These are phyloP conservation scores for Balearica regulorum DNA, from an alignment of 2,797 vertebrate species.

Conservation along the genomic window DNA sequence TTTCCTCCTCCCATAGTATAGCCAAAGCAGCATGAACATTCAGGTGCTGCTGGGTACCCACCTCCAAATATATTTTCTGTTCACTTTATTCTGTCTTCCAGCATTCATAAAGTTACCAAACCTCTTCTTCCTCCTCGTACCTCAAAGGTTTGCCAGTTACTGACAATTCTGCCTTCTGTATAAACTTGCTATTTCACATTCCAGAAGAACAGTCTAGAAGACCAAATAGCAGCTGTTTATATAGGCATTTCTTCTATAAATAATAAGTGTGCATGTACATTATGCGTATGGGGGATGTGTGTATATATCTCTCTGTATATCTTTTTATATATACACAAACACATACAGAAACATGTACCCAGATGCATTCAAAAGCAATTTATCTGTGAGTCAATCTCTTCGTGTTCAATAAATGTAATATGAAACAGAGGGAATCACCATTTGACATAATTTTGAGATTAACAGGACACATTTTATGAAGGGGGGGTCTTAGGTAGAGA, in stretches of 20 bases:
- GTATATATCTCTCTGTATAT: neutral
- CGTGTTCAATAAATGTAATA: neutral
- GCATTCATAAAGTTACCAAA: neutral
- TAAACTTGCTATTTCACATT: neutral
- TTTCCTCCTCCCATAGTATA: neutral
- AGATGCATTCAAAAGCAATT: neutral
- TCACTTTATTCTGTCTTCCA: neutral
- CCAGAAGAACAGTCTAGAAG: neutral
- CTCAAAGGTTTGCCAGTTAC: neutral
- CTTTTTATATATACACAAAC: neutral
- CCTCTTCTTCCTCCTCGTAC: neutral
- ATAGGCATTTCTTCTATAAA: neutral
- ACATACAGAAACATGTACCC: neutral
- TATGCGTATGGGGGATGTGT: neutral
- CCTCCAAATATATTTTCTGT: neutral
- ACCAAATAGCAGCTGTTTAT: neutral
- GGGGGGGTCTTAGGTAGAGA: neutral
- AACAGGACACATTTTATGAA: neutral
- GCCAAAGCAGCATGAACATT: neutral
- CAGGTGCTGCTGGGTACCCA: neutral
- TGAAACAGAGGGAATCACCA: neutral
- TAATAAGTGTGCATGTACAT: rapidly evolving
- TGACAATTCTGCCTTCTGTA: neutral
- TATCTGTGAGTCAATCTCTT: neutral
- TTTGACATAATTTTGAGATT: neutral